Percentiles rank a stretch among this genome's conserved stretches.
Evolutionary conservation across 92 coral and sea anemone genomes (phyloP).

Genomic region (Parazoanthus darwini): DNA sequence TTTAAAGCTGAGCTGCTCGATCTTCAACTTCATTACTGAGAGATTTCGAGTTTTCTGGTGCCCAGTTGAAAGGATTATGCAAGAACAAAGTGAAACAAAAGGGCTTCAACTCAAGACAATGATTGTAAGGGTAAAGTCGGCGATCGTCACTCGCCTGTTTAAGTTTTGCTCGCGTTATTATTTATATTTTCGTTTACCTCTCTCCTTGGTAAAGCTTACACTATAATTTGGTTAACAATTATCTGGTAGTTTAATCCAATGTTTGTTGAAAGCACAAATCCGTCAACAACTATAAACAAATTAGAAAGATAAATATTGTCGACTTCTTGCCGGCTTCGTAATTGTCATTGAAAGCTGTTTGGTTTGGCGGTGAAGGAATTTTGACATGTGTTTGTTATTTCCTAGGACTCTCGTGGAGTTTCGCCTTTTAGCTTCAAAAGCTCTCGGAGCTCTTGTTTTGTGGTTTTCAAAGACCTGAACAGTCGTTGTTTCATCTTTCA

Average conservation of each 20-base stretch:
- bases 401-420: neutral
- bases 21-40: neutral
- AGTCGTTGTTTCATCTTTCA: neutral
- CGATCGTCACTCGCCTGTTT: neutral
- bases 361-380: slow-evolving; percentile 27
- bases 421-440: neutral
- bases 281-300: slow-evolving; percentile 39
- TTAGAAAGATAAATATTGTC: slow-evolving; percentile 45
- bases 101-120: neutral
- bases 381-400: slow-evolving; percentile 18
- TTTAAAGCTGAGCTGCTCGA: slow-evolving; percentile 2
- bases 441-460: neutral
- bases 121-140: neutral
- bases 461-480: neutral
- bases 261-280: slow-evolving; percentile 42
- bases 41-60: neutral
- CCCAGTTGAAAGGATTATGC: neutral
- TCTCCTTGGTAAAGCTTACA: slow-evolving; percentile 9
- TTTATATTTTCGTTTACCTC: neutral
- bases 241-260: slow-evolving; percentile 40
- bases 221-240: slow-evolving; percentile 31
- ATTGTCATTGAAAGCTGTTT: slow-evolving; percentile 43
- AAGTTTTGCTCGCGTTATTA: neutral
- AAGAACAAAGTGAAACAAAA: neutral
- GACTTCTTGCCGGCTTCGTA: slow-evolving; percentile 43